Evolutionary conservation across 2,113 vertebrate genomes (phyloP).

Genomic region (Boulengeromyrus knoepffleri): DNA sequence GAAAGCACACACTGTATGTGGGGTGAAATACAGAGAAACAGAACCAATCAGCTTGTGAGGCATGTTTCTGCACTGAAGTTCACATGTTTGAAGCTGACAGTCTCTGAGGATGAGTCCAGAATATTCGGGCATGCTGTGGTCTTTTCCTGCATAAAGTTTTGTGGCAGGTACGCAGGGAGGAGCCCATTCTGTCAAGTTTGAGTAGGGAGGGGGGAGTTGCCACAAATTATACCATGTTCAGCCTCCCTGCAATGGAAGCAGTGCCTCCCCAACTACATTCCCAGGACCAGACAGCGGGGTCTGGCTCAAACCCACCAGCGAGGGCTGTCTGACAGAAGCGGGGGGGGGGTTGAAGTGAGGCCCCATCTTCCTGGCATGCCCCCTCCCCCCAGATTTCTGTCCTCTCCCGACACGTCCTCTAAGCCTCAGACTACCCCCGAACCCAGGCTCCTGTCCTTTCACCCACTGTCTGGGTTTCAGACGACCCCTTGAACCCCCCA

Average conservation of each 20-base stretch:
- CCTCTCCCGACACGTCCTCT: neutral
- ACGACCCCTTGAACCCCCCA: neutral
- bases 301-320: neutral
- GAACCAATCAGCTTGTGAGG: neutral
- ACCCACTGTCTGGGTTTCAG: neutral
- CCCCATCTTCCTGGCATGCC: neutral
- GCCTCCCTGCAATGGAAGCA: neutral
- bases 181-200: neutral
- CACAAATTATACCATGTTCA: neutral
- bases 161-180: neutral
- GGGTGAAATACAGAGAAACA: neutral
- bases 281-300: neutral
- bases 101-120: neutral
- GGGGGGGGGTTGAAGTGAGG: neutral
- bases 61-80: neutral
- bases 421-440: neutral
- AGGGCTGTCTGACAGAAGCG: neutral
- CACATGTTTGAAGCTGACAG: neutral
- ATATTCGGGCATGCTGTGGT: neutral
- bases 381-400: neutral
- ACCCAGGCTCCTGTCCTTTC: neutral
- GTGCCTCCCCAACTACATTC: neutral
- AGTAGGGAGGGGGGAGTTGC: neutral
- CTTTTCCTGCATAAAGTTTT: neutral
- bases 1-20: neutral